Base-by-base conservation (phyloP, 2,113 vertebrate species). In the Conger conger region DNA sequence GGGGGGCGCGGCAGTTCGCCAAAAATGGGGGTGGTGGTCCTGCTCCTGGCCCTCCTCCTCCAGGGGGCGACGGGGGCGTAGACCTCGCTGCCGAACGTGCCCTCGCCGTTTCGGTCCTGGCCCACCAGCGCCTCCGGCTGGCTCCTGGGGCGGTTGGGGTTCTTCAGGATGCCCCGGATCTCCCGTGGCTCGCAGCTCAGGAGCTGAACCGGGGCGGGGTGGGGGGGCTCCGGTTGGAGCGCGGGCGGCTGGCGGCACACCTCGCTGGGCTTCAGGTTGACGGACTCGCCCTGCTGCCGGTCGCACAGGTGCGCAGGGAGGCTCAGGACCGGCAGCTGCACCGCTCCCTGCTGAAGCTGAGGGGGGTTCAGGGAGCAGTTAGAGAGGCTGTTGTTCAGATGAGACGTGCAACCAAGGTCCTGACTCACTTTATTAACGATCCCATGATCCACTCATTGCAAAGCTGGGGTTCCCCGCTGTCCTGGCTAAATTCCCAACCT, bases 151-250 rank as follows among this genome's bases (percentile, higher is more conserved):
- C 45, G 45, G 11, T 7, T 13, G 45, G 45, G 45, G 9, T 94
- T 96, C 90, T 96, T 95, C 80, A 95, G 90, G 89, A 95, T 95
- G 85, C 95, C 93, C 89, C 89, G 93, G 79, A 96, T 94, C 79
- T 94, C 87, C 0, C 78, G 89, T 30, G 91, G 85, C 27, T 89
- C 91, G 0, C 94, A 95, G 90, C 93, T 93, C 83, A 94, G 94
- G 60, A 90, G 92, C 91, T 94, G 93, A 76, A 92, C 3, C 1
- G 23, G 83, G 83, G 84, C 87, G 87, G 81, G 33, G 45, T 77
- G 60, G 37, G 77, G 87, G 40, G 38, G 87, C 23, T 85, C 85
- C 35, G 83, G 76, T 30, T 73, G 27, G 27, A 3, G 6, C 68
- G 11, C 9, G 68, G 2, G 5, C 76, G n/a, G 76, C 36, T 15